Evolutionary conservation across 2,888 invertebrate genomes (phyloP).

Genomic region (Parthenolecanium corni): DNA sequence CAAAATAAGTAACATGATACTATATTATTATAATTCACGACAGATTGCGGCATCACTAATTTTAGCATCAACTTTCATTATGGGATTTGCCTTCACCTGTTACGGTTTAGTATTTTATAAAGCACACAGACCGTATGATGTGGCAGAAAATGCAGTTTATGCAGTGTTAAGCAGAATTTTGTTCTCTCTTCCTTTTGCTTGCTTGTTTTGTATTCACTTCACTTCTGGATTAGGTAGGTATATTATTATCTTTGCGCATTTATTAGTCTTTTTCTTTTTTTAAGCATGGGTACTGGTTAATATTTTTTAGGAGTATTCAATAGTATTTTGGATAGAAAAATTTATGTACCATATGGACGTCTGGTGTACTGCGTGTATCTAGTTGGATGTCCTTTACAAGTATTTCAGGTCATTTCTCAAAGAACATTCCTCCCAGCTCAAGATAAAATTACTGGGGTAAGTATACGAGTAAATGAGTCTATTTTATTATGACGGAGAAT

Average conservation of each 20-base stretch:
- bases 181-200: slow-evolving; percentile 44
- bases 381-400: slow-evolving; percentile 15
- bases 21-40: neutral
- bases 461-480: too few relatives aligned
- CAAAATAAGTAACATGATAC: neutral
- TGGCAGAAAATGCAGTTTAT: slow-evolving; percentile 45
- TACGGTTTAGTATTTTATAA: slow-evolving; percentile 44
- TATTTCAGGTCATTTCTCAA: slow-evolving; percentile 13
- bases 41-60: neutral
- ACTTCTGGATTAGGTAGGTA: slow-evolving; percentile 21
- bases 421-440: neutral
- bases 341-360: slow-evolving; percentile 14
- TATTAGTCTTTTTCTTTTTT: too few relatives aligned
- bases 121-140: slow-evolving; percentile 42
- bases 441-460: slow-evolving; percentile 7
- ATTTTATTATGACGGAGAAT: too few relatives aligned
- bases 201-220: slow-evolving; percentile 36
- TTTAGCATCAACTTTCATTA: neutral
- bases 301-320: slow-evolving; percentile 1
- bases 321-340: slow-evolving; percentile 13
- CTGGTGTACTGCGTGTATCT: slow-evolving; percentile 11
- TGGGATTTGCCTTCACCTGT: neutral
- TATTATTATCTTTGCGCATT: too few relatives aligned
- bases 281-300: too few relatives aligned
- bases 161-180: slow-evolving; percentile 46